Evolutionary conservation across 2,797 vertebrate genomes (phyloP).

Genomic region (Brachymystax lenok): DNA sequence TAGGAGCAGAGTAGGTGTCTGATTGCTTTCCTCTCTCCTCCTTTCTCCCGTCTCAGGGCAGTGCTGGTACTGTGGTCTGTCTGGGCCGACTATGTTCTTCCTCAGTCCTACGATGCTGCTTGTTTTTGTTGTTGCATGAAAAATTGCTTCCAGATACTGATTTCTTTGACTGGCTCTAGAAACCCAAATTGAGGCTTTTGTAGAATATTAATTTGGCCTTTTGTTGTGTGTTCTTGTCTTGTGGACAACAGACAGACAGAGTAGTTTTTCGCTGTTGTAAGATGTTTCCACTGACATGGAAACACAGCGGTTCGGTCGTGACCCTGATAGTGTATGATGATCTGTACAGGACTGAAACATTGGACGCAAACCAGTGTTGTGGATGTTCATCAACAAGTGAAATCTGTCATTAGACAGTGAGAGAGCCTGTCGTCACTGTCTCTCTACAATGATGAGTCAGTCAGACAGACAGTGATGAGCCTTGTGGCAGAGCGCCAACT

Average conservation of each 20-base stretch:
- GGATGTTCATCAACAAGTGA: no score
- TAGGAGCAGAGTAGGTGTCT: no score
- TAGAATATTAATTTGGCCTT: constrained; percentile 58
- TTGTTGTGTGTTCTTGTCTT: constrained; percentile 58
- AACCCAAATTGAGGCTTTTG: constrained; percentile 64
- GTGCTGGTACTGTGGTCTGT: constrained; percentile 66
- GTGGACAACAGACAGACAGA: constrained; percentile 31
- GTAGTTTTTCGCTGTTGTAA: constrained; percentile 44
- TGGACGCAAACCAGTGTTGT: no score
- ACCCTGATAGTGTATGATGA: no score
- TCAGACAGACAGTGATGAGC: constrained; percentile 15
- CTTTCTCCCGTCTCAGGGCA: constrained; percentile 28
- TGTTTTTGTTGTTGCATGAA: constrained; percentile 59
- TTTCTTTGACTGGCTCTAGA: constrained; percentile 64
- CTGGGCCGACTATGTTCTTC: constrained; percentile 47
- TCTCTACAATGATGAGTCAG: constrained; percentile 46
- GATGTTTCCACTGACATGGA: constrained; percentile 33
- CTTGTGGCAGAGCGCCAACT: constrained; percentile 33
- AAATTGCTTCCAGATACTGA: constrained; percentile 73
- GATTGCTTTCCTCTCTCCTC: no score
- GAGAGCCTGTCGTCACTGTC: constrained; percentile 36
- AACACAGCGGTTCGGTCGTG: constrained; percentile 31
- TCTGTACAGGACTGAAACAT: no score
- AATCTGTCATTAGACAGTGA: constrained; percentile 41
- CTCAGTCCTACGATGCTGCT: constrained; percentile 57